Conservation (phyloP, 2,113 vertebrate species). For the Charadrius vociferus region DNA sequence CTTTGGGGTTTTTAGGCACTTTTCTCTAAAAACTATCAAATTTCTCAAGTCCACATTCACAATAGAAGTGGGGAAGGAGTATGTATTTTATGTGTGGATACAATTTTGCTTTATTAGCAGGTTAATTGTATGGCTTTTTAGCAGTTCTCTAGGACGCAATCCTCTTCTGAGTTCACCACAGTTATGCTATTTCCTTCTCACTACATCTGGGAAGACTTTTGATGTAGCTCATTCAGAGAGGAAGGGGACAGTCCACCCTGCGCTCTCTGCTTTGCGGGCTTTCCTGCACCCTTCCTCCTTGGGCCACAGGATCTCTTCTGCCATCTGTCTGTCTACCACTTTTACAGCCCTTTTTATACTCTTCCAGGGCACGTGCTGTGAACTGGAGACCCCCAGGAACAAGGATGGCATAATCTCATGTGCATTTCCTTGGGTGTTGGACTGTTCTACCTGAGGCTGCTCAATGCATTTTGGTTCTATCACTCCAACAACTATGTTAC, state of each 20-base stretch:
- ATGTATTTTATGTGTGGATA: background rate
- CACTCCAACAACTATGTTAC: background rate
- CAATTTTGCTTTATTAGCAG: background rate
- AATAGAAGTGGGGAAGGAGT: background rate
- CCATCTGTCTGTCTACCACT: background rate
- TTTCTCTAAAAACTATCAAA: background rate
- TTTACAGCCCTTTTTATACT: background rate
- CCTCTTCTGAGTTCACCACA: background rate
- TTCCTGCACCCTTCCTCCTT: background rate
- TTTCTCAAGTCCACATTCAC: background rate
- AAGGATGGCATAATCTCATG: background rate
- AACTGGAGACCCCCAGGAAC: background rate
- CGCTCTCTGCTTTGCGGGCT: background rate
- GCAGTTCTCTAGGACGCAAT: background rate
- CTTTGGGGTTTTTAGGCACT: background rate
- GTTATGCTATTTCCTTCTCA: background rate
- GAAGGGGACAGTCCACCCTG: rapidly evolving
- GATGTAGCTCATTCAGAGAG: background rate
- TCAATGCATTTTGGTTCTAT: background rate
- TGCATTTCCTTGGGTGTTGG: background rate
- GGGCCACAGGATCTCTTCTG: background rate
- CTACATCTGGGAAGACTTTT: background rate
- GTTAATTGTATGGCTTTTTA: background rate
- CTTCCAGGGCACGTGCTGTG: background rate
- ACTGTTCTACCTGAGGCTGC: background rate